Evolutionary conservation across 2,797 vertebrate genomes (phyloP).

Genomic region (Acanthurus tractus): DNA sequence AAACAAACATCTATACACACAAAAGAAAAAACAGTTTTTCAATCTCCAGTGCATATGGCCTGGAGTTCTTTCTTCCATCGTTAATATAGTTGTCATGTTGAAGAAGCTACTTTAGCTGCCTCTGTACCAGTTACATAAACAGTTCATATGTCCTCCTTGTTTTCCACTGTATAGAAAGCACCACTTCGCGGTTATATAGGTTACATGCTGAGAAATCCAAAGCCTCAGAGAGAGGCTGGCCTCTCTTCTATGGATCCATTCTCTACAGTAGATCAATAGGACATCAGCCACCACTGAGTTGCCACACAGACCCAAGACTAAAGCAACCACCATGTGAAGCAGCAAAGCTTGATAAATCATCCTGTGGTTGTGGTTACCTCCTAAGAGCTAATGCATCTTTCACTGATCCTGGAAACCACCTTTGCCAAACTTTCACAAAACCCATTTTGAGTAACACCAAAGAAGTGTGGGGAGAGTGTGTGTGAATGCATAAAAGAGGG

Average conservation of each 20-base stretch:
- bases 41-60: neutral
- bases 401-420: conserved; percentile 20
- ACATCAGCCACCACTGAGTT: conserved; percentile 41
- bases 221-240: conserved; percentile 33
- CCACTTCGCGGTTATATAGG: neutral
- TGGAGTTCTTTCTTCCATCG: neutral
- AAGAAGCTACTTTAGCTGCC: neutral
- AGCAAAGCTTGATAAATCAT: conserved; percentile 62
- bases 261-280: conserved; percentile 61
- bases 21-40: neutral
- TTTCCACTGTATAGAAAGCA: neutral
- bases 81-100: neutral
- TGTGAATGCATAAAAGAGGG: conserved; percentile 20
- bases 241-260: conserved; percentile 43
- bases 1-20: neutral
- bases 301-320: conserved; percentile 32
- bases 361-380: conserved; percentile 24
- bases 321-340: conserved; percentile 38
- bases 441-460: conserved; percentile 24
- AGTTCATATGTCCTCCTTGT: neutral
- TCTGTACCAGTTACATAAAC: neutral
- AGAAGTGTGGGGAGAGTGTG: neutral
- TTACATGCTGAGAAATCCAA: conserved; percentile 6
- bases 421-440: conserved; percentile 8
- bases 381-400: conserved; percentile 41